phyloP scores from a whole-genome alignment of 2,797 vertebrate species.

The Selene dorsalis region DNA sequence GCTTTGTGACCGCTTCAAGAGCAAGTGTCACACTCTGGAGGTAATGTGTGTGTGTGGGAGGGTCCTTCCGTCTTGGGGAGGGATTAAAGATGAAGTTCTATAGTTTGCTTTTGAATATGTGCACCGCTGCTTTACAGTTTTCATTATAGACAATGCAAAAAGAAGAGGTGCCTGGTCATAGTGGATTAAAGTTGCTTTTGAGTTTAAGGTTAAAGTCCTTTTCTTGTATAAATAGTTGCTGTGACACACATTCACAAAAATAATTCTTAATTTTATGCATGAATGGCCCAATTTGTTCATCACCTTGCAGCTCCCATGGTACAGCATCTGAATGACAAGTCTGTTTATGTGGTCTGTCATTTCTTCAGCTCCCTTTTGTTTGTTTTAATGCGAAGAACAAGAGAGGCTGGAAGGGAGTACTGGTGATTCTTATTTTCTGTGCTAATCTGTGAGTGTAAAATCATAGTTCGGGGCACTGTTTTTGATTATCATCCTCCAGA shows the following conservation, averaged over 20 bases:
- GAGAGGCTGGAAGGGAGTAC: constrained; percentile 12
- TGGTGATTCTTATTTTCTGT: constrained; percentile 9
- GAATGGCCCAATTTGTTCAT: constrained; percentile 16
- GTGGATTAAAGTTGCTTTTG: neutral
- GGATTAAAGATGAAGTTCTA: neutral
- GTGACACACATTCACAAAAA: neutral
- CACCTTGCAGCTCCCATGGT: neutral
- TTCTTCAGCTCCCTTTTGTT: constrained; percentile 18
- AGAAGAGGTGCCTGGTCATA: too few species aligned
- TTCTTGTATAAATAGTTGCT: neutral
- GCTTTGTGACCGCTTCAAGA: constrained; percentile 94
- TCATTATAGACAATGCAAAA: neutral
- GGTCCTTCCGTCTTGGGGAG: neutral
- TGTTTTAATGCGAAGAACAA: constrained; percentile 27
- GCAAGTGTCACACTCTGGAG: constrained; percentile 97
- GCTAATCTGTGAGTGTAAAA: constrained; percentile 42
- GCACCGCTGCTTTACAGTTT: neutral
- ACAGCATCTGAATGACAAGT: constrained; percentile 21
- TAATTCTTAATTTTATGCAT: constrained; percentile 15
- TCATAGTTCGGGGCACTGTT: constrained; percentile 26
- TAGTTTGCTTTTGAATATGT: neutral
- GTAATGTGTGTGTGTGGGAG: constrained; percentile 76
- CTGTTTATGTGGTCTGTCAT: constrained; percentile 28
- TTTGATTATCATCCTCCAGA: constrained; percentile 30
- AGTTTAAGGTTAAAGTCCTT: neutral